Evolutionary conservation across 2,888 invertebrate genomes (phyloP), one percentile per base, ranked within the genome.

Genomic region (Xylophagus ater): DNA sequence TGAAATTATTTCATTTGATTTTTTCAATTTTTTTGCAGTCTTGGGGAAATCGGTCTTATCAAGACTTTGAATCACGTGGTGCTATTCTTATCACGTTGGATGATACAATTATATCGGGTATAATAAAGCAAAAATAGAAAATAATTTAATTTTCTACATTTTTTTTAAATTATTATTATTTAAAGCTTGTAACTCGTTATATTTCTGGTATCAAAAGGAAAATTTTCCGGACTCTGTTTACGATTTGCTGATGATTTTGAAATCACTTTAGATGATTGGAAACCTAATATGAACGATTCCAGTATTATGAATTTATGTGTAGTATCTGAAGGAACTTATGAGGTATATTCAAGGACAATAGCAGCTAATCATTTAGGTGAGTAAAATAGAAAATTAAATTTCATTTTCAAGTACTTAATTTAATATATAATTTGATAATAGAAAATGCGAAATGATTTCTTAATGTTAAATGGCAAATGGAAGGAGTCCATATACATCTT

Each of bases 401-500:
- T 32, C 23, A 20, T 31, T 28, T 18, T 5, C 32, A 28, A 21
- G 21, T 7, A 21, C 25, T 31, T 21, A 32, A 20, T 35, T 39
- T 32, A 18, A 19, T 4, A 14, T 17, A 25, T 38, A 34, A 24
- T 35, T 37, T 40, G 36, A 44, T 57, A 57, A 42, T 59, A 76
- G 88, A 88, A 61, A 89, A 94, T 64, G 96, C 97, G 3, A 96
- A 97, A 60, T 98, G 97, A 97, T 78, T 96, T 55, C 69, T 98
- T 41, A 96, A 96, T 65, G 93, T 98, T 1, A 85, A 90, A 47
- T 97, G 97, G 93, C 87, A 96, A 67, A 98, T 98, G 98, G 90
- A 96, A 62, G 98, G 98, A 34, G 92, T 96, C 7, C 94, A 94
- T 57, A 92, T 96, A 48, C 92, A 96, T 60, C 67, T 96, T 40